Evolutionary conservation across 2,888 invertebrate species (phyloP).

Genomic region (Diabrotica balteata): DNA sequence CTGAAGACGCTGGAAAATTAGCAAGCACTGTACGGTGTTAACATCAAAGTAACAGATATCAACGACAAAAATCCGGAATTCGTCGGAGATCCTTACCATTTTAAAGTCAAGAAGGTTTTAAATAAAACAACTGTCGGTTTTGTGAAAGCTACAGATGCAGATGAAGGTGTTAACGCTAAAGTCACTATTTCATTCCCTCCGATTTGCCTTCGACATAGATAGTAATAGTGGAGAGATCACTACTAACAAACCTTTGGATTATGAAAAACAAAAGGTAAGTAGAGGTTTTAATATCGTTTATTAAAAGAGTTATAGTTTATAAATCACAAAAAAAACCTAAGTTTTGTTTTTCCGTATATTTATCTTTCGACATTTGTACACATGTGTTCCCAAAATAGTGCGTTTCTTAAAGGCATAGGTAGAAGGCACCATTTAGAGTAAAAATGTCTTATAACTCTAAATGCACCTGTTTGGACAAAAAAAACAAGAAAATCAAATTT

Average conservation of each 20-base stretch:
- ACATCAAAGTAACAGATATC: slow-evolving; percentile 88
- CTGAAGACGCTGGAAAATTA: slow-evolving; percentile 84
- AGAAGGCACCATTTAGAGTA: no score
- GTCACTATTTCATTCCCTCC: slow-evolving; percentile 81
- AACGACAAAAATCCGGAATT: slow-evolving; percentile 93
- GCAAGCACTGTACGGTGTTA: slow-evolving; percentile 84
- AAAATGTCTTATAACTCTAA: no score
- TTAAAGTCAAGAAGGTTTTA: slow-evolving; percentile 77
- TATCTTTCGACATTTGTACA: no score
- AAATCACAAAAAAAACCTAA: no score
- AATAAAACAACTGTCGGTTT: slow-evolving; percentile 60
- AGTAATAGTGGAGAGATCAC: slow-evolving; percentile 80
- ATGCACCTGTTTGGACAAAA: no score
- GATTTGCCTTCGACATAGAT: slow-evolving; percentile 84
- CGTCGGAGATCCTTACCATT: slow-evolving; percentile 79
- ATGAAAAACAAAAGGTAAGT: slow-evolving; percentile 77
- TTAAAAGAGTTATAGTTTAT: no score
- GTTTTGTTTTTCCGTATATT: no score
- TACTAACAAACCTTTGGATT: slow-evolving; percentile 79
- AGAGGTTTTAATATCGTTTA: no score
- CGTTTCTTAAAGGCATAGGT: no score
- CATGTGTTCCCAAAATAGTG: no score
- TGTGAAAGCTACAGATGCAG: slow-evolving; percentile 85
- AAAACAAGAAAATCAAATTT: no score
- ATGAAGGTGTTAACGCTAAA: slow-evolving; percentile 84